These are phyloP conservation scores for Caenorhabditis panamensis DNA, from an alignment of 2,888 invertebrate species.

Conservation along the genomic window DNA sequence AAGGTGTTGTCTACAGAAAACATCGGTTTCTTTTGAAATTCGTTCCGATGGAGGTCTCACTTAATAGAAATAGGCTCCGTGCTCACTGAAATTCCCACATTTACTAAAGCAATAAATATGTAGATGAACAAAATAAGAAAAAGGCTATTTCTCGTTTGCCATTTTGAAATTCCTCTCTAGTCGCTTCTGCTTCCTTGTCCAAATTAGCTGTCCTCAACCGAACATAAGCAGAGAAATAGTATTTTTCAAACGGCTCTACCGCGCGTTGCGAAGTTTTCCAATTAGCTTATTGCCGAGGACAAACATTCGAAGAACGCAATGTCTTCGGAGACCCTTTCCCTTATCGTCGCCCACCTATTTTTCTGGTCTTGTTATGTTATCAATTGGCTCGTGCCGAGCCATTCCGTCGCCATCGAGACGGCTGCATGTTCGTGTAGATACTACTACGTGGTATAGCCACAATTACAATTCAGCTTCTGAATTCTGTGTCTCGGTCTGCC, in stretches of 20 bases:
- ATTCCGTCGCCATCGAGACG: constrained; percentile 41
- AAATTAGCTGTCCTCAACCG: not conserved
- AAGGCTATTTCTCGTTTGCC: not conserved
- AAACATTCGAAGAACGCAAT: constrained; percentile 21
- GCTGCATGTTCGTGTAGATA: constrained; percentile 14
- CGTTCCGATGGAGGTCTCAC: no score
- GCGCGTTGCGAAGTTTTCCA: constrained; percentile 26
- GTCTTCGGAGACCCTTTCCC: not conserved
- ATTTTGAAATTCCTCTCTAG: constrained; percentile 2
- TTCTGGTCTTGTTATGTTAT: constrained; percentile 45
- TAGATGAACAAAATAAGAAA: not conserved
- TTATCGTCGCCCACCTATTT: constrained; percentile 8
- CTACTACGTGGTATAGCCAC: constrained; percentile 15
- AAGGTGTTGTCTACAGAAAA: not conserved
- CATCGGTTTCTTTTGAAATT: not conserved
- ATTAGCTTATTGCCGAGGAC: constrained; percentile 40
- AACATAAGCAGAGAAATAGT: not conserved
- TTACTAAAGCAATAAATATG: constrained; percentile 5
- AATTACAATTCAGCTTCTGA: constrained; percentile 16
- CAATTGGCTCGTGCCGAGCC: constrained; percentile 25
- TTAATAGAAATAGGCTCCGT: not conserved
- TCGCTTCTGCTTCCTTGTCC: not conserved
- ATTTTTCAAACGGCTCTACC: not conserved
- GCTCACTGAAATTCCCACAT: not conserved
- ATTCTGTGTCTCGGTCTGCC: constrained; percentile 11